Percentiles rank a stretch among this genome's conserved stretches.
These are phyloP conservation scores for Cyaniris semiargus DNA, from an alignment of 2,888 invertebrate species.

Conservation along the genomic window DNA sequence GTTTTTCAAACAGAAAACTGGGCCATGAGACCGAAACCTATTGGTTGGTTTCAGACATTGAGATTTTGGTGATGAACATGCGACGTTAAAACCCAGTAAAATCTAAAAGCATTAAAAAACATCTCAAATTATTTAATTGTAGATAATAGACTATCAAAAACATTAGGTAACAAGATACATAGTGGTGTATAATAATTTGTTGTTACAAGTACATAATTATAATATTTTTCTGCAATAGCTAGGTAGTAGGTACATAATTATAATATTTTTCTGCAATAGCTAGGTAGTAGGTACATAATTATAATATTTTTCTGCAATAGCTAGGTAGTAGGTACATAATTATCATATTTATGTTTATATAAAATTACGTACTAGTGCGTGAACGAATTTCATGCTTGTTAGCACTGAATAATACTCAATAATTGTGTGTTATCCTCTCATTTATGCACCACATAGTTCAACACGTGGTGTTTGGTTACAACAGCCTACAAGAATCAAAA, in stretches of 20 bases:
- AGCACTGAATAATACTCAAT: not conserved
- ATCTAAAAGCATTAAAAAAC: no score
- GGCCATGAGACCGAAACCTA: no score
- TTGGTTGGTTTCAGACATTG: no score
- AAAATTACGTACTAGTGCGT: not conserved
- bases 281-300: not conserved
- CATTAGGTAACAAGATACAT: not conserved
- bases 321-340: not conserved
- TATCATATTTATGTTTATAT: not conserved
- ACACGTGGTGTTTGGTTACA: not conserved
- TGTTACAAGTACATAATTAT: not conserved
- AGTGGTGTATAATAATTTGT: not conserved
- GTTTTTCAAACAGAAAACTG: no score
- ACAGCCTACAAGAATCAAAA: not conserved
- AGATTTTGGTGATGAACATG: no score
- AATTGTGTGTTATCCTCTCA: not conserved
- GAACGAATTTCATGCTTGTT: slow-evolving; percentile 12
- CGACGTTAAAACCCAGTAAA: no score
- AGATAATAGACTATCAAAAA: no score
- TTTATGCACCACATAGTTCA: not conserved
- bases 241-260: not conserved
- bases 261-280: not conserved
- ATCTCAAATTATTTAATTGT: no score
- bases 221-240: not conserved
- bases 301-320: not conserved